These are phyloP conservation scores for Lithophane leautieri DNA, from an alignment of 2,888 invertebrate species.

Conservation along the genomic window DNA sequence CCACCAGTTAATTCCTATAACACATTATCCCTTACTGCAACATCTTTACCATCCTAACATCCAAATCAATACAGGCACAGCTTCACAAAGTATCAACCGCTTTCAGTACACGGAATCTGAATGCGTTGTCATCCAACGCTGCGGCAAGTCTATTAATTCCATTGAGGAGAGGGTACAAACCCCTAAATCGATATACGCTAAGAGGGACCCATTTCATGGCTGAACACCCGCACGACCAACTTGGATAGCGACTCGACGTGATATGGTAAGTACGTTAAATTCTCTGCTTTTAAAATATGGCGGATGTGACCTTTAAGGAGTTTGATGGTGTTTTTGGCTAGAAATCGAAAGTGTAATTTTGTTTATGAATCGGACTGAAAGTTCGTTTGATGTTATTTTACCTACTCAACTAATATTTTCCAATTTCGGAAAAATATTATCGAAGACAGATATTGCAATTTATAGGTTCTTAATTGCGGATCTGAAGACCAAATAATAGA, in stretches of 20 bases:
- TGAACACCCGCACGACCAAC: conserved; percentile 69
- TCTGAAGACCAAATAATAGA: neutral
- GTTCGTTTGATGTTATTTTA: neutral
- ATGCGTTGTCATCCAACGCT: conserved; percentile 67
- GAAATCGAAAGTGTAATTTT: neutral
- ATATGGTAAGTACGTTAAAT: conserved; percentile 61
- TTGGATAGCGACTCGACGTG: conserved; percentile 67
- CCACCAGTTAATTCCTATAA: neutral
- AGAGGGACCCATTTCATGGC: conserved; percentile 75
- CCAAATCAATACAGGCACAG: conserved; percentile 42
- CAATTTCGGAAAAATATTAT: neutral
- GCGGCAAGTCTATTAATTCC: conserved; percentile 69
- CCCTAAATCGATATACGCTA: conserved; percentile 73
- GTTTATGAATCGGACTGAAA: neutral
- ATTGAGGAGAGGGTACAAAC: conserved; percentile 65
- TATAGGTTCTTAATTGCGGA: neutral
- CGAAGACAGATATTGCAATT: neutral
- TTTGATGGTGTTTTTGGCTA: conserved; percentile 16
- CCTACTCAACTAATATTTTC: neutral
- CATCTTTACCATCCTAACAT: conserved; percentile 3
- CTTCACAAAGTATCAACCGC: conserved; percentile 60
- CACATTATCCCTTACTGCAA: neutral
- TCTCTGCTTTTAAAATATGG: conserved; percentile 58
- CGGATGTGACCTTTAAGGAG: conserved; percentile 21
- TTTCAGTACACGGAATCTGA: conserved; percentile 59